Conservation (phyloP, 2,797 vertebrate genomes). For the Morelia viridis region DNA sequence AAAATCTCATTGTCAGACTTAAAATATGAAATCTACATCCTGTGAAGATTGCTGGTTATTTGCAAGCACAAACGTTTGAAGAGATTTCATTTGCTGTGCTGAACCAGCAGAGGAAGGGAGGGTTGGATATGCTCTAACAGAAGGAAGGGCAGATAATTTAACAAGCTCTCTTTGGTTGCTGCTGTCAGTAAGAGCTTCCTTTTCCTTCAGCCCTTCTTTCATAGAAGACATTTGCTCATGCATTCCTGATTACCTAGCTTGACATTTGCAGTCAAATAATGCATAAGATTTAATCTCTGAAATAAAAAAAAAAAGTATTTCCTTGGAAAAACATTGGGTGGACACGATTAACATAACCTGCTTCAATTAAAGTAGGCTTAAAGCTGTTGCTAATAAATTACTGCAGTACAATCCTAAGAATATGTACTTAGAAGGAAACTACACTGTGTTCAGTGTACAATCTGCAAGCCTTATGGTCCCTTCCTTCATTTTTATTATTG, state of each 20-base stretch:
- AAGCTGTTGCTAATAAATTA: not conserved
- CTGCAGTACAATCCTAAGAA: not conserved
- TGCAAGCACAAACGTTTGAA: slow-evolving; percentile 14
- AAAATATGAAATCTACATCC: slow-evolving; percentile 57
- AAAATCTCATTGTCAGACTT: slow-evolving; percentile 55
- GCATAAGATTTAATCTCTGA: slow-evolving; percentile 24
- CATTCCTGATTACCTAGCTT: slow-evolving; percentile 4
- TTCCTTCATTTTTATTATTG: not conserved
- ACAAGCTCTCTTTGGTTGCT: not conserved
- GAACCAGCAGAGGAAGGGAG: slow-evolving; percentile 39
- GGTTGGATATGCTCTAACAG: slow-evolving; percentile 39
- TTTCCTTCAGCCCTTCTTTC: not conserved
- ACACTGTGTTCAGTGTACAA: not conserved
- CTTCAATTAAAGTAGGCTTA: slow-evolving; percentile 10
- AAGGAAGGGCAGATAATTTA: slow-evolving; percentile 39
- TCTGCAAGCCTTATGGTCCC: not conserved
- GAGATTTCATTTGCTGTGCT: slow-evolving; percentile 24
- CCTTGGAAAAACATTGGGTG: not conserved
- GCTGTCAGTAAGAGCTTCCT: slow-evolving; percentile 27
- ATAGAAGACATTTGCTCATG: slow-evolving; percentile 31
- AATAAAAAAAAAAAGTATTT: not conserved
- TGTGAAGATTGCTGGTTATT: not conserved
- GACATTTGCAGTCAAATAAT: slow-evolving; percentile 8
- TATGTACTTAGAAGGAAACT: not conserved
- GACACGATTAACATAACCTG: not conserved